A percentile compares a stretch with the other conserved stretches of the same genome.
These are phyloP conservation scores for Pardalotus punctatus DNA, from an alignment of 2,113 vertebrate species.

Conservation along the genomic window DNA sequence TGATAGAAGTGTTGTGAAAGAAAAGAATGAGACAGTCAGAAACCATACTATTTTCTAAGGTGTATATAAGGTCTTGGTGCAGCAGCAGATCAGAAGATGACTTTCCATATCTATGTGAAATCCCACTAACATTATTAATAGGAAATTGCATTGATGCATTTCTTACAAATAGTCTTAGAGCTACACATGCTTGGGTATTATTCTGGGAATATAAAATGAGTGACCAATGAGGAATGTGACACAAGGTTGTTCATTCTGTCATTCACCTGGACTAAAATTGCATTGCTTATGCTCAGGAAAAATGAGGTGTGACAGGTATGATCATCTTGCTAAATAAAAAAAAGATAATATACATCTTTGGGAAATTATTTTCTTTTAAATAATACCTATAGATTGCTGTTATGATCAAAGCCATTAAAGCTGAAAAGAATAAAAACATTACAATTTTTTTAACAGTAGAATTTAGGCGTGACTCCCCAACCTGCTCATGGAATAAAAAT, in stretches of 20 bases:
- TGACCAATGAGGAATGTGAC: neutral
- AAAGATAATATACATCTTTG: neutral
- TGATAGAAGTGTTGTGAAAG: neutral
- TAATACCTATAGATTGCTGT: neutral
- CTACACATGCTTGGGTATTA: neutral
- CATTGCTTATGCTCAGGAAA: neutral
- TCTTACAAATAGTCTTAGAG: neutral
- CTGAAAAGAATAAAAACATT: neutral
- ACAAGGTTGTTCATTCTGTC: neutral
- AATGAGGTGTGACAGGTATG: neutral
- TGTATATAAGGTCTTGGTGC: neutral
- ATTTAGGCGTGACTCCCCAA: neutral
- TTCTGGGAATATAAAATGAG: neutral
- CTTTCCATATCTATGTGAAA: neutral
- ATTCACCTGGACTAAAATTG: neutral
- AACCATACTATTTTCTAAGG: neutral
- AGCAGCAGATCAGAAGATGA: neutral
- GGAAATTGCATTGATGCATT: neutral
- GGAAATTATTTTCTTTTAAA: neutral
- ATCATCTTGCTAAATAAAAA: neutral
- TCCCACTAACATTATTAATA: neutral
- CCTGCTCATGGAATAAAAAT: constrained; percentile 1
- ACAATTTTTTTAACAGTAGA: neutral
- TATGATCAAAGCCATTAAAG: neutral
- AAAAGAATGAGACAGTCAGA: neutral